Base-by-base conservation (phyloP, 1,140 invertebrate genomes). In the Adelges cooleyi region DNA sequence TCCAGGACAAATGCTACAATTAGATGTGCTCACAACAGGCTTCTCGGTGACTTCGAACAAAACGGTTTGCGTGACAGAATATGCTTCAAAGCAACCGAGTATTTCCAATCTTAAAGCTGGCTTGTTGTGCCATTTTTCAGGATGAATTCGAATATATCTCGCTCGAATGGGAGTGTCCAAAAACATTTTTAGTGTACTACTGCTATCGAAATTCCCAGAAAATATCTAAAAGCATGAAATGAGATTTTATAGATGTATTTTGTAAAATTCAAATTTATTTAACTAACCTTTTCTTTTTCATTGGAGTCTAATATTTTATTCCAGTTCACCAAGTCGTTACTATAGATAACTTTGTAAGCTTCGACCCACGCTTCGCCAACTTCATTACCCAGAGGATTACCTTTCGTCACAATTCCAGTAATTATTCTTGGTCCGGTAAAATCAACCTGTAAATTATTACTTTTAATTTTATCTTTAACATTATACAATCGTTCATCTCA, bases 341-440 rank as follows among this genome's bases (percentile, higher is more conserved):
- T 86, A 71, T 89, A 91, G 67, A 80, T 73, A 6, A 92, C 74
- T 68, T 80, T 82, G 73, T 84, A 92, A 0, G 81, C 76, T 1
- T 80, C 82, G 1, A 91, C 87, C 84, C 86, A 91, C 18, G 83
- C 83, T 20, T 78, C 75, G 0, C 78, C 72, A 3, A 80, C 80
- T 29, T 48, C 17, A 5, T 36, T 20, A 5, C 51, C 17, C 11
- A 44, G 40, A 4, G 65, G 44, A 23, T 65, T 62, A 20, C 88
- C 88, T 73, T 85, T 85, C 0, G 86, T 91, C 17, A 81, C 78
- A 13, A 93, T 75, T 50, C 87, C 90, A 9, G 88, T 90, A 9
- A 92, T 73, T 71, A 85, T 86, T 23, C 86, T 79, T 1, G 82
- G 80, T 29, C 82, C 81, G 17, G 83, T 72, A 71, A 92, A 90